These are phyloP conservation scores for Pachliopta kotzebuea DNA, from an alignment of 2,888 invertebrate genomes.

Conservation along the genomic window DNA sequence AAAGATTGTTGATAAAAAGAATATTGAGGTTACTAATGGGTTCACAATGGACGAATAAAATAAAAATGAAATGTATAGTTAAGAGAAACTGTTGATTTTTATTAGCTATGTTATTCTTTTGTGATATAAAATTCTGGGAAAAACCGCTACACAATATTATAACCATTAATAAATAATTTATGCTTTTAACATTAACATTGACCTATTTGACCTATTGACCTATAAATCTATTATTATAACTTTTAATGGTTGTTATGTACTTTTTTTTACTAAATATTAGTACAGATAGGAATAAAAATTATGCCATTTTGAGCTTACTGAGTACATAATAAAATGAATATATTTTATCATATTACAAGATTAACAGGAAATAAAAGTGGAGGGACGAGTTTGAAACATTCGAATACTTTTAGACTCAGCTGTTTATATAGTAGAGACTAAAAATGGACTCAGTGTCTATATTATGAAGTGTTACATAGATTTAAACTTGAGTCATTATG, in stretches of 20 bases:
- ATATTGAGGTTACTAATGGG: slow-evolving; percentile 46
- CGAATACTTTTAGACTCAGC: background rate
- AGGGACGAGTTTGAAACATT: background rate
- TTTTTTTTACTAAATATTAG: no score
- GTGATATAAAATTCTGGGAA: background rate
- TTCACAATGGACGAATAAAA: slow-evolving; percentile 32
- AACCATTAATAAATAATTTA: no score
- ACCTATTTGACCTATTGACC: no score
- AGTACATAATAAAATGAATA: background rate
- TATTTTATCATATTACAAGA: no score
- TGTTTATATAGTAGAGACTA: no score
- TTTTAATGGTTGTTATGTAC: background rate
- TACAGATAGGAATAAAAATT: background rate
- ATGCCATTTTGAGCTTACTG: background rate
- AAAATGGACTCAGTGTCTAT: no score
- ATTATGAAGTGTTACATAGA: no score
- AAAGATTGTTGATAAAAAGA: slow-evolving; percentile 45
- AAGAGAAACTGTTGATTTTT: background rate
- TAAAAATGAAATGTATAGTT: slow-evolving; percentile 25
- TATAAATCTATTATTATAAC: no score
- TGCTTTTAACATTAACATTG: no score
- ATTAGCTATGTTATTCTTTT: background rate
- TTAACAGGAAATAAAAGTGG: background rate
- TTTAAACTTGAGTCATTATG: no score
- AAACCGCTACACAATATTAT: background rate